Evolutionary conservation across 2,888 invertebrate genomes (phyloP).

Genomic region (Drosophila helvetica): DNA sequence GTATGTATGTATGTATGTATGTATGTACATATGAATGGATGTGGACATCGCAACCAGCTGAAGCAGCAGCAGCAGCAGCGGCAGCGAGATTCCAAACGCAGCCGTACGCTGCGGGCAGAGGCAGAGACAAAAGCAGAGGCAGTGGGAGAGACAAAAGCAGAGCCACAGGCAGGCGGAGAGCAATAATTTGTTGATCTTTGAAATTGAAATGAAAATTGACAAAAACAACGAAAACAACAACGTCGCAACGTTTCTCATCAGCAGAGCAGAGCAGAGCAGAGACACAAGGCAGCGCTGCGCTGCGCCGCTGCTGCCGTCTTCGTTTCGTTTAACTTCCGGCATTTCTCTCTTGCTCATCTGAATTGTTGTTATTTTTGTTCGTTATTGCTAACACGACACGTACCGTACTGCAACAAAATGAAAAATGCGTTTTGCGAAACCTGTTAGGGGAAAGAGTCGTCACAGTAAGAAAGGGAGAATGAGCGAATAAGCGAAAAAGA

Average conservation of each 20-base stretch:
- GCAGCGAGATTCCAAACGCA: not conserved
- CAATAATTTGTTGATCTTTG: constrained; percentile 28
- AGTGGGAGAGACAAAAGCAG: not conserved
- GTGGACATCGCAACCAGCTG: too few relatives aligned
- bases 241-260: constrained; percentile 13
- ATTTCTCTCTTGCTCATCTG: constrained; percentile 65
- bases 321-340: constrained; percentile 67
- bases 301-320: constrained; percentile 39
- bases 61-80: not conserved
- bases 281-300: constrained; percentile 5
- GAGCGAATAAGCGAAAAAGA: not conserved
- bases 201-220: constrained; percentile 44
- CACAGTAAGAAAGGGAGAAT: constrained; percentile 5
- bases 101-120: constrained; percentile 5
- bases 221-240: constrained; percentile 25
- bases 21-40: not conserved
- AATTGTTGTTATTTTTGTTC: constrained; percentile 21
- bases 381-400: constrained; percentile 43
- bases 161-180: constrained; percentile 1
- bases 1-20: constrained; percentile 7
- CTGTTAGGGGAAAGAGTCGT: constrained; percentile 36
- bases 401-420: constrained; percentile 40
- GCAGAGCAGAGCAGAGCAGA: not conserved
- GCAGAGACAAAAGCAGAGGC: not conserved
- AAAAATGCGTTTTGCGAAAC: constrained; percentile 46